phyloP scores from a whole-genome alignment of 2,888 invertebrate species.

The Julus scandinavius region DNA sequence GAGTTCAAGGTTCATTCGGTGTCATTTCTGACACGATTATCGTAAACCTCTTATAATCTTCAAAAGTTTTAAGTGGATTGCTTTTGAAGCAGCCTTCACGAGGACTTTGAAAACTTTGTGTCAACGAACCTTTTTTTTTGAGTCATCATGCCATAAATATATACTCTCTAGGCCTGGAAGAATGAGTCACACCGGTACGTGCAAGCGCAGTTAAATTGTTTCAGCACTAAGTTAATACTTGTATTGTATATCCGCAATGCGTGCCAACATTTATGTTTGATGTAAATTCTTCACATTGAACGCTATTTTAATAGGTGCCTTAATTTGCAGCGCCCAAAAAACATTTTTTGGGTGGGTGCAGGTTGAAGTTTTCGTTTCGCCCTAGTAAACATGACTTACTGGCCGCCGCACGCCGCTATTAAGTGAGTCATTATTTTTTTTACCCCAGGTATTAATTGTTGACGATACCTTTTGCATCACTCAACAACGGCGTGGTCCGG shows the following conservation, averaged over 20 bases:
- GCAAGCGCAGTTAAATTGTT: background rate
- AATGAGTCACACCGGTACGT: constrained; percentile 24
- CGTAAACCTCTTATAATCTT: background rate
- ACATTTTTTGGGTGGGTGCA: constrained; percentile 31
- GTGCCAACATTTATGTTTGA: background rate
- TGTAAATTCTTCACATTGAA: background rate
- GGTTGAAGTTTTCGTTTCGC: constrained; percentile 22
- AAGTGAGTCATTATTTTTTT: constrained; percentile 27
- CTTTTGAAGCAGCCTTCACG: background rate
- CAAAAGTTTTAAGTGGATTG: background rate
- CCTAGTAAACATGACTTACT: constrained; percentile 46
- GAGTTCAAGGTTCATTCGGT: constrained; percentile 33
- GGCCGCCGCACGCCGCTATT: constrained; percentile 40
- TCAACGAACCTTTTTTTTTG: constrained; percentile 49
- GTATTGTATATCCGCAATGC: background rate
- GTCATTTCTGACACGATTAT: background rate
- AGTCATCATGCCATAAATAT: constrained; percentile 42
- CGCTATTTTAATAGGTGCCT: background rate
- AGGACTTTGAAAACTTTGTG: constrained; percentile 25
- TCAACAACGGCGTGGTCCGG: background rate
- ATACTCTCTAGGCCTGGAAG: background rate
- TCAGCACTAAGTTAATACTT: background rate
- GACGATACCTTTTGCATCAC: background rate
- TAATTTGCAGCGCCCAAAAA: constrained; percentile 4
- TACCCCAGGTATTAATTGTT: background rate